Evolutionary conservation across 2,113 vertebrate genomes (phyloP).

Genomic region (Dolichallabes microphthalmus): DNA sequence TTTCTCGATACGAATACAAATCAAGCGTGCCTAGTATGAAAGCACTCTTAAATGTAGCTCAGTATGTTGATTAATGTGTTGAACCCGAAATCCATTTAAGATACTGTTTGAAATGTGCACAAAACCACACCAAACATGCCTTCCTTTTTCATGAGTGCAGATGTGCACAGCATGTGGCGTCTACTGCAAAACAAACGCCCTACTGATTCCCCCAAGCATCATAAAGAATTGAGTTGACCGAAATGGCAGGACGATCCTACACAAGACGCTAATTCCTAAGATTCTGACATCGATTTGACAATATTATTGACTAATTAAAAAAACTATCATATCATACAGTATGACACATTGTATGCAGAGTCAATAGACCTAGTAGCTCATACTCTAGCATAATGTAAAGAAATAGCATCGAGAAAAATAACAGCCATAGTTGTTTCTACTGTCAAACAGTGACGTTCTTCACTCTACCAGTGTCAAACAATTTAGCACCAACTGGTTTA

Average conservation of each 20-base stretch:
- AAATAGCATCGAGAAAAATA: neutral
- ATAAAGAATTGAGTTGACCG: neutral
- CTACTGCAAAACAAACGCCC: neutral
- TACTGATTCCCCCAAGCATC: neutral
- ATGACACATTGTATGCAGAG: neutral
- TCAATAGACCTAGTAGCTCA: neutral
- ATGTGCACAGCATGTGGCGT: conserved; percentile 4
- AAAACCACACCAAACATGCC: neutral
- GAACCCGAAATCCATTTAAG: neutral
- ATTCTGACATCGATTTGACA: neutral
- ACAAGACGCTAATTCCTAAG: neutral
- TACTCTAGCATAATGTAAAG: neutral
- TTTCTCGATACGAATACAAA: too few species aligned
- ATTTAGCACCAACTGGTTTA: neutral
- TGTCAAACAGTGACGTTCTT: neutral
- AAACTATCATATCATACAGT: neutral
- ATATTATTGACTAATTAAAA: neutral
- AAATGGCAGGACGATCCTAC: neutral
- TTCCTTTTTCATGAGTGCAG: neutral
- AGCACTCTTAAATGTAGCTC: neutral
- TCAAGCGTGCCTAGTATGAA: too few species aligned
- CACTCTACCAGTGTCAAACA: neutral
- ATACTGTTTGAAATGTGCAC: conserved; percentile 3
- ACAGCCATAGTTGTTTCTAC: neutral
- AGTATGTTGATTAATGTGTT: neutral